Evolutionary conservation across 2,888 invertebrate genomes (phyloP).

Genomic region (Parochlus steinenii): DNA sequence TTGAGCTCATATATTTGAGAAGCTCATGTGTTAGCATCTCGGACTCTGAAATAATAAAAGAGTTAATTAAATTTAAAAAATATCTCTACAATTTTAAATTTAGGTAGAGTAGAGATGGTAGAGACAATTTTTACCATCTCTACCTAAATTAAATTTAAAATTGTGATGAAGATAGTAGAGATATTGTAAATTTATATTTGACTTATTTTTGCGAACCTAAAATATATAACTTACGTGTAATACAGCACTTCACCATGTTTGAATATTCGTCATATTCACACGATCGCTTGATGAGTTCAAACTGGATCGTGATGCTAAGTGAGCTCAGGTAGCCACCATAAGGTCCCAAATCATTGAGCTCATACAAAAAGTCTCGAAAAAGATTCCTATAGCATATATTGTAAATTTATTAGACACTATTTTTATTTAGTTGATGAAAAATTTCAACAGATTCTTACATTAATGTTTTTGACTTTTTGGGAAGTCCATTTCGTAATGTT

Average conservation of each 20-base stretch:
- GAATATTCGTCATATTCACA: slow-evolving; percentile 28
- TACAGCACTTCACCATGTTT: slow-evolving; percentile 22
- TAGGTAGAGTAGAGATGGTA: too few relatives aligned
- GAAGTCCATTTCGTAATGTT: neutral
- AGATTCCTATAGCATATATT: too few relatives aligned
- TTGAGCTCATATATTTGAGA: too few relatives aligned
- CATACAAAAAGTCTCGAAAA: slow-evolving; percentile 32
- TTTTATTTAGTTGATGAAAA: too few relatives aligned
- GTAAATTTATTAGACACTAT: neutral
- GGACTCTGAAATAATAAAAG: too few relatives aligned
- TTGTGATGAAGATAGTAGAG: too few relatives aligned
- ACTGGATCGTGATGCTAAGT: slow-evolving; percentile 27
- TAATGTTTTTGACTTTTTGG: slow-evolving; percentile 4
- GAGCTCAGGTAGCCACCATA: slow-evolving; percentile 2
- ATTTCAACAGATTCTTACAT: neutral
- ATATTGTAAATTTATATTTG: too few relatives aligned
- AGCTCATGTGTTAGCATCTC: too few relatives aligned
- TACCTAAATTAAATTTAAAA: slow-evolving; percentile 21
- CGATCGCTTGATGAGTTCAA: slow-evolving; percentile 42
- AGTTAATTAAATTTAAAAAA: too few relatives aligned
- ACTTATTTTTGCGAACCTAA: too few relatives aligned
- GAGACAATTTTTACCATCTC: too few relatives aligned
- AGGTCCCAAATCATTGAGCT: slow-evolving; percentile 34
- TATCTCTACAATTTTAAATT: too few relatives aligned
- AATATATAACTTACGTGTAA: slow-evolving; percentile 21